Percentiles rank a stretch among this genome's conserved stretches.
phyloP scores from a whole-genome alignment of 1,140 invertebrate genomes.

The Theocolax elegans region DNA sequence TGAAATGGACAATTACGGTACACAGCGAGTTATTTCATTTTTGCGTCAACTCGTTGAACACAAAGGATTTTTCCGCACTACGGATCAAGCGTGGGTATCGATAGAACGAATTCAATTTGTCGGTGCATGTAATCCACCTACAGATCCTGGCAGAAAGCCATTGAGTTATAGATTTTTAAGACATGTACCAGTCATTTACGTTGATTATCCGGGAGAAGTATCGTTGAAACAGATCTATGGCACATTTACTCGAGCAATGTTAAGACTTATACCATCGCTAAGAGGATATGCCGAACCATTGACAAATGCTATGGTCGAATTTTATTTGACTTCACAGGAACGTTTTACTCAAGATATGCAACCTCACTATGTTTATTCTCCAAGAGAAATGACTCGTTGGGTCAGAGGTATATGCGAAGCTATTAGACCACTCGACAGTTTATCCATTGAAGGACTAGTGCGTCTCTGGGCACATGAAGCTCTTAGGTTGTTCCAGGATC shows the following conservation, averaged over 20 bases:
- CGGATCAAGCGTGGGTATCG: conserved; percentile 96
- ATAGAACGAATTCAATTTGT: conserved; percentile 99
- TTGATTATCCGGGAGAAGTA: conserved; percentile 98
- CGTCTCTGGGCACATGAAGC: conserved; percentile 99
- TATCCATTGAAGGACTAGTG: conserved; percentile 94
- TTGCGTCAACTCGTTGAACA: conserved; percentile 97
- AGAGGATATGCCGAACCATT: conserved; percentile 94
- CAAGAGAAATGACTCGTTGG: conserved; percentile 99
- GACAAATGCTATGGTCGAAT: conserved; percentile 99
- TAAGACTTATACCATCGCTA: conserved; percentile 86
- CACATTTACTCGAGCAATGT: conserved; percentile 97
- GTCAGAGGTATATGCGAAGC: conserved; percentile 99
- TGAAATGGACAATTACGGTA: conserved; percentile 98
- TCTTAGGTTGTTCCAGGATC: conserved; percentile 95
- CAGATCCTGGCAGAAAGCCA: conserved; percentile 98
- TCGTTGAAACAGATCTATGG: conserved; percentile 99
- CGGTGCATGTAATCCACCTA: conserved; percentile 99
- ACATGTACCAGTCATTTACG: conserved; percentile 98
- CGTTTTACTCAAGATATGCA: conserved; percentile 99
- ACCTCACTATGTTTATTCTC: conserved; percentile 99
- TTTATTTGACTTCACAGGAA: conserved; percentile 97
- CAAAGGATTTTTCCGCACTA: conserved; percentile 88
- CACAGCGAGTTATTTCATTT: conserved; percentile 98
- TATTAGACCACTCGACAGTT: conserved; percentile 90
- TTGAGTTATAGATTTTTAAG: conserved; percentile 92